phyloP scores from a whole-genome alignment of 2,797 vertebrate genomes.

The Helicolenus hilgendorfi region DNA sequence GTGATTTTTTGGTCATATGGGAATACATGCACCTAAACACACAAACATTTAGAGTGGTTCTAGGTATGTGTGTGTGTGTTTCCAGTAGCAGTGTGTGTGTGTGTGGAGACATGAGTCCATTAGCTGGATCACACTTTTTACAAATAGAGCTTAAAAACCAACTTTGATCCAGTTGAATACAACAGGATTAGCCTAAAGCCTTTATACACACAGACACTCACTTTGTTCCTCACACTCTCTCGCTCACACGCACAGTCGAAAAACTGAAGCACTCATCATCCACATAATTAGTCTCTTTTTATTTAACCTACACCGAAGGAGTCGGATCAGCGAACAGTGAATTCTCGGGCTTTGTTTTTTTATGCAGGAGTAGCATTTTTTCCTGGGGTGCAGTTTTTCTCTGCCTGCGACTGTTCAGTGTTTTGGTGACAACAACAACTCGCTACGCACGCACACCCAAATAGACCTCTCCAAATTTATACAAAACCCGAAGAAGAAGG shows the following conservation, averaged over 20 bases:
- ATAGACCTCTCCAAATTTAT: no score
- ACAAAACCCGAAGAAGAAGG: background rate
- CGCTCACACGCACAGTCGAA: background rate
- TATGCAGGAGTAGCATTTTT: background rate
- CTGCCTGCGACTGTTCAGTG: background rate
- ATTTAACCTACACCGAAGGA: conserved; percentile 40
- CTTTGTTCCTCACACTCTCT: conserved; percentile 50
- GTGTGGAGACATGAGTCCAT: conserved; percentile 51
- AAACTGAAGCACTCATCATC: conserved; percentile 41
- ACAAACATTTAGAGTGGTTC: background rate
- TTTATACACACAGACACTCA: conserved; percentile 65
- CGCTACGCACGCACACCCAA: background rate
- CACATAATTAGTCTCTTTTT: conserved; percentile 57
- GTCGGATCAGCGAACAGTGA: background rate
- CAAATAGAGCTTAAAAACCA: conserved; percentile 69
- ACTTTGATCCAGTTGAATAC: conserved; percentile 77
- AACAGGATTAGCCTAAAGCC: conserved; percentile 77
- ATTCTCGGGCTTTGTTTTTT: background rate
- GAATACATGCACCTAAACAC: background rate
- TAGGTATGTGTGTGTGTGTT: background rate
- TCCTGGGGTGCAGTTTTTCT: background rate
- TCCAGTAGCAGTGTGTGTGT: background rate
- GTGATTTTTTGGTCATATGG: conserved; percentile 6
- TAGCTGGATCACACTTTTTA: conserved; percentile 53
- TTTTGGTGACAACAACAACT: background rate